These are phyloP conservation scores for Coturnix japonica DNA, from an alignment of 2,113 vertebrate species.

Conservation along the genomic window DNA sequence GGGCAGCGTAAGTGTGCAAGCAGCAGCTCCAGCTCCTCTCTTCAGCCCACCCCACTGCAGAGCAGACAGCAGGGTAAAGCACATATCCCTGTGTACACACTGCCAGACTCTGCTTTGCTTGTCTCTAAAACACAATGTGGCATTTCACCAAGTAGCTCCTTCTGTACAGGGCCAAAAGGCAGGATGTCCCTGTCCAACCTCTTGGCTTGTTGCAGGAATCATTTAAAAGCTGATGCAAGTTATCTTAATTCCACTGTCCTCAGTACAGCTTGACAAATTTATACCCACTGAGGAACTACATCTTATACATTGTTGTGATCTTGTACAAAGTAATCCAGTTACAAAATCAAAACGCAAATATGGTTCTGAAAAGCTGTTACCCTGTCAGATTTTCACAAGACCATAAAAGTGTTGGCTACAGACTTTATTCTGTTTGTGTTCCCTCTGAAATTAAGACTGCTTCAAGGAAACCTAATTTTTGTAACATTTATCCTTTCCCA, in stretches of 20 bases:
- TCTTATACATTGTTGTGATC: background rate
- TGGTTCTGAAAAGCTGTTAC: background rate
- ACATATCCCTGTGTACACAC: background rate
- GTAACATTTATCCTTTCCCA: background rate
- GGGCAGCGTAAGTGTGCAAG: rapidly evolving
- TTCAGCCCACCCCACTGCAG: rapidly evolving
- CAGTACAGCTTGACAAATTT: background rate
- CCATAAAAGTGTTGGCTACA: background rate
- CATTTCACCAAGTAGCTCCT: background rate
- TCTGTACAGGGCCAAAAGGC: background rate
- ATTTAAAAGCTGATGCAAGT: background rate
- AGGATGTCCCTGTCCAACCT: background rate
- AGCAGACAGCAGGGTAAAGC: background rate
- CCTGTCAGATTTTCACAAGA: background rate
- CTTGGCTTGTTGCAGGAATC: background rate
- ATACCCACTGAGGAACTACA: background rate
- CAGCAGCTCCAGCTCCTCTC: background rate
- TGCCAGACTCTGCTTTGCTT: background rate
- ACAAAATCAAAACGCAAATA: background rate
- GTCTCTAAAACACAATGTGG: background rate
- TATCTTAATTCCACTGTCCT: background rate
- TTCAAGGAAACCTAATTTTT: background rate
- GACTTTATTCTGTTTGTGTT: background rate
- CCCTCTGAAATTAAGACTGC: background rate
- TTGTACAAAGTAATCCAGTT: background rate